Evolutionary conservation across 2,888 invertebrate species (phyloP).

Genomic region (Penaeus monodon): DNA sequence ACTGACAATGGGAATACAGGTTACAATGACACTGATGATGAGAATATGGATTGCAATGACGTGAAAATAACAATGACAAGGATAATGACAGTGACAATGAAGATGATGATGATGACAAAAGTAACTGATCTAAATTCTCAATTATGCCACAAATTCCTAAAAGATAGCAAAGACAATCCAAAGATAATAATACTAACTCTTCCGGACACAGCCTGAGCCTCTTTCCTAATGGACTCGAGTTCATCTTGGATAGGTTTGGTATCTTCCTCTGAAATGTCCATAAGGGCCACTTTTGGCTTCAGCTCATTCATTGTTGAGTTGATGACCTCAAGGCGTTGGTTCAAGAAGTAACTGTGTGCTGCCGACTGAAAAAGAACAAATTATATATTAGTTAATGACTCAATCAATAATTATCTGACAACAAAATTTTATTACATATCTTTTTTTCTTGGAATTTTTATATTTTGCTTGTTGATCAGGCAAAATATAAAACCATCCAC

Average conservation of each 20-base stretch:
- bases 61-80: background rate
- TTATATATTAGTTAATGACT: background rate
- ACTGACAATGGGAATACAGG: no score
- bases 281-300: slow-evolving; percentile 77
- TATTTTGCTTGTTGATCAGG: no score
- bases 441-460: no score
- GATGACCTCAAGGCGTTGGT: slow-evolving; percentile 84
- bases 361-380: slow-evolving; percentile 74
- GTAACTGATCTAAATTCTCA: background rate
- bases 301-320: slow-evolving; percentile 80
- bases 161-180: slow-evolving; percentile 67
- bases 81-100: background rate
- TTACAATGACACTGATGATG: no score
- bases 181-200: slow-evolving; percentile 28
- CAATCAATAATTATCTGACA: no score
- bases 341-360: slow-evolving; percentile 89
- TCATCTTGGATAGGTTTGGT: slow-evolving; percentile 68
- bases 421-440: no score
- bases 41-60: no score
- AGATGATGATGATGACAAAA: background rate
- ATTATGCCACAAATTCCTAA: background rate
- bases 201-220: slow-evolving; percentile 36
- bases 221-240: slow-evolving; percentile 67
- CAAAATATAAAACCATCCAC: no score
- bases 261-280: slow-evolving; percentile 56